These are phyloP conservation scores for Drosophila kanekoi DNA, from an alignment of 2,888 invertebrate genomes.

Conservation along the genomic window DNA sequence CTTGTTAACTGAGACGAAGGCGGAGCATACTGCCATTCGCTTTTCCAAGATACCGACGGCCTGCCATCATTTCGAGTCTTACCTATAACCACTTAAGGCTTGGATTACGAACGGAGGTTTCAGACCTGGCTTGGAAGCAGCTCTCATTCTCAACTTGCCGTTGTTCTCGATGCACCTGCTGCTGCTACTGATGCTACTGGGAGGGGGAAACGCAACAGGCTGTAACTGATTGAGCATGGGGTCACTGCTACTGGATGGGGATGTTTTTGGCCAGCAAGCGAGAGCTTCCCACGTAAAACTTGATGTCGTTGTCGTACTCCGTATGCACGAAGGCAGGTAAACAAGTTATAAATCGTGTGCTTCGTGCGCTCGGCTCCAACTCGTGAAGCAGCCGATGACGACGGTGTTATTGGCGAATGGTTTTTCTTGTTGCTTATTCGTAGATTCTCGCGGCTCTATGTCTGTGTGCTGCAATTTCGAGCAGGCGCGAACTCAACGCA, in stretches of 20 bases:
- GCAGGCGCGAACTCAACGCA: slow-evolving; percentile 76
- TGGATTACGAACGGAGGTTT: slow-evolving; percentile 17
- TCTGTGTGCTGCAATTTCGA: slow-evolving; percentile 62
- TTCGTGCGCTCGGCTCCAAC: slow-evolving; percentile 60
- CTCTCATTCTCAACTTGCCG: slow-evolving; percentile 26
- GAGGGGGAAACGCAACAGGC: slow-evolving; percentile 62
- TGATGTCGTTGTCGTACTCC: slow-evolving; percentile 31
- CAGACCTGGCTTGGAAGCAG: slow-evolving; percentile 31
- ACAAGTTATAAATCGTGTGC: slow-evolving; percentile 82
- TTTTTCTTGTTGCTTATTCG: slow-evolving; percentile 82
- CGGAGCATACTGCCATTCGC: slow-evolving; percentile 77
- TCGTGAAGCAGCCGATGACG: slow-evolving; percentile 67
- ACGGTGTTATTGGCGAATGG: slow-evolving; percentile 58
- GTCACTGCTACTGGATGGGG: slow-evolving; percentile 56
- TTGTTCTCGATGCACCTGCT: slow-evolving; percentile 42
- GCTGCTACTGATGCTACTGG: slow-evolving; percentile 1
- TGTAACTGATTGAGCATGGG: slow-evolving; percentile 45
- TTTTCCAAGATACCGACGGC: slow-evolving; percentile 45
- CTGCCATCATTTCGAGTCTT: slow-evolving; percentile 49
- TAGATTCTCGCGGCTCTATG: slow-evolving; percentile 69
- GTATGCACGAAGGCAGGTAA: slow-evolving; percentile 80
- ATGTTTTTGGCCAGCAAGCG: slow-evolving; percentile 55
- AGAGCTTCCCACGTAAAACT: slow-evolving; percentile 50
- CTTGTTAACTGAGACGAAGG: slow-evolving; percentile 79
- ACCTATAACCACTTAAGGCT: slow-evolving; percentile 30